These are phyloP conservation scores for Notothenia coriiceps DNA, from an alignment of 2,113 vertebrate species.

Conservation along the genomic window DNA sequence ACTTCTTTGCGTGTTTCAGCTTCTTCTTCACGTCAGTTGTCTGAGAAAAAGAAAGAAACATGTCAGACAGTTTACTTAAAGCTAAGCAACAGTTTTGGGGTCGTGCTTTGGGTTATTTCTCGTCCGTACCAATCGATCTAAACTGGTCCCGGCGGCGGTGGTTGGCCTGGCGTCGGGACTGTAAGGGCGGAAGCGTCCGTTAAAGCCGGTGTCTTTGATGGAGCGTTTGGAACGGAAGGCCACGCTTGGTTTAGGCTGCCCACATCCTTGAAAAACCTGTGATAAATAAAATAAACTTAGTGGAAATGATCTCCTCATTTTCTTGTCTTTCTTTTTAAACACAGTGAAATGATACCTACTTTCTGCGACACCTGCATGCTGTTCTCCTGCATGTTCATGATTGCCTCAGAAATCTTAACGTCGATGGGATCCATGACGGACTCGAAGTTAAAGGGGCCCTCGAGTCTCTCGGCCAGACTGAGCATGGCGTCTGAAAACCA, in stretches of 20 bases:
- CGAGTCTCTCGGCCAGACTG: slow-evolving; percentile 91
- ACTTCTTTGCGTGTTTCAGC: slow-evolving; percentile 95
- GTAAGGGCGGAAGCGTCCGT: slow-evolving; percentile 93
- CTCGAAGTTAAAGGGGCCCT: slow-evolving; percentile 98
- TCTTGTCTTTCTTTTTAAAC: neutral
- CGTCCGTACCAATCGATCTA: slow-evolving; percentile 92
- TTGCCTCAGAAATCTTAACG: slow-evolving; percentile 97
- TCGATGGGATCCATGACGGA: slow-evolving; percentile 97
- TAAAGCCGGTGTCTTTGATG: slow-evolving; percentile 87
- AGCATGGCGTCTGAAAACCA: slow-evolving; percentile 91
- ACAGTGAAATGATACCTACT: slow-evolving; percentile 76
- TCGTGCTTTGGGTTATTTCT: neutral
- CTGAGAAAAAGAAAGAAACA: slow-evolving; percentile 70
- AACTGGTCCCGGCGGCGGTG: slow-evolving; percentile 94
- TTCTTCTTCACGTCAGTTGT: slow-evolving; percentile 96
- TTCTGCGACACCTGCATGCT: slow-evolving; percentile 97
- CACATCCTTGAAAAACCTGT: slow-evolving; percentile 98
- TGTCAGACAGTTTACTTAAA: neutral
- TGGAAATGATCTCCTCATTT: neutral
- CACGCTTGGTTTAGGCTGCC: slow-evolving; percentile 86
- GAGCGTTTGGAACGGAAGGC: slow-evolving; percentile 87
- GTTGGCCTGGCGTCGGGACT: slow-evolving; percentile 92
- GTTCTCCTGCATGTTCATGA: slow-evolving; percentile 99
- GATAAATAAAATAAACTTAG: neutral
- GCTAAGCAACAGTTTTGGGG: neutral